These are phyloP conservation scores for Drosophila incognita DNA, from an alignment of 2,888 invertebrate genomes.

Conservation along the genomic window DNA sequence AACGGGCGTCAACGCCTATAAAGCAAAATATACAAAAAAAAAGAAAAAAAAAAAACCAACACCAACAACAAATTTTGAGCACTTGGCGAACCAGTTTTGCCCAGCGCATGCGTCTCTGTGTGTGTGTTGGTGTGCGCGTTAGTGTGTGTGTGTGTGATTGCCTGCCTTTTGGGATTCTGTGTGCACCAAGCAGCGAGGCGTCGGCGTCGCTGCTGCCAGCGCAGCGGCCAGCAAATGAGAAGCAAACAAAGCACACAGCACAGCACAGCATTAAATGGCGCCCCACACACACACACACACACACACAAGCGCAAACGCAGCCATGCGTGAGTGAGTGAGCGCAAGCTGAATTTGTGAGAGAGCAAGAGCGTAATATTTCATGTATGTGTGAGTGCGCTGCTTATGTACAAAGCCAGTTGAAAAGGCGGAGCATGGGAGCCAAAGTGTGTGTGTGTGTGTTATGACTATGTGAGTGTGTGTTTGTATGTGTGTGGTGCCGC, in stretches of 20 bases:
- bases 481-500: slow-evolving; percentile 41
- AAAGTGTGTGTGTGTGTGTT: slow-evolving; percentile 12
- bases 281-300: slow-evolving; percentile 69
- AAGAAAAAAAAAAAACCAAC: slow-evolving; percentile 18
- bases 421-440: slow-evolving; percentile 82
- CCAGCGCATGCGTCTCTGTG: slow-evolving; percentile 61
- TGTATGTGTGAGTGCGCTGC: slow-evolving; percentile 14
- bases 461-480: slow-evolving; percentile 17
- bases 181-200: slow-evolving; percentile 52
- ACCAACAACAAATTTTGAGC: slow-evolving; percentile 40
- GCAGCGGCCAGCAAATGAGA: slow-evolving; percentile 64
- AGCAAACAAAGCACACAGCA: slow-evolving; percentile 51
- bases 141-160: slow-evolving; percentile 19
- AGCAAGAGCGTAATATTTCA: slow-evolving; percentile 31
- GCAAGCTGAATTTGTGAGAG: slow-evolving; percentile 43
- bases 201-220: slow-evolving; percentile 49
- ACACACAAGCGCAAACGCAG: slow-evolving; percentile 28
- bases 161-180: slow-evolving; percentile 70
- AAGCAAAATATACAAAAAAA: slow-evolving; percentile 5
- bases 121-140: slow-evolving; percentile 23
- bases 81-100: slow-evolving; percentile 70
- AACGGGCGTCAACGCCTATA: slow-evolving; percentile 65
- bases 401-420: slow-evolving; percentile 48
- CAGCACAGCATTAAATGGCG: slow-evolving; percentile 77
- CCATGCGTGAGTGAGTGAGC: slow-evolving; percentile 50